Evolutionary conservation across 2,113 vertebrate species (phyloP), one percentile per base, ranked within the genome.

Genomic region (Illadopsis cleaveri): DNA sequence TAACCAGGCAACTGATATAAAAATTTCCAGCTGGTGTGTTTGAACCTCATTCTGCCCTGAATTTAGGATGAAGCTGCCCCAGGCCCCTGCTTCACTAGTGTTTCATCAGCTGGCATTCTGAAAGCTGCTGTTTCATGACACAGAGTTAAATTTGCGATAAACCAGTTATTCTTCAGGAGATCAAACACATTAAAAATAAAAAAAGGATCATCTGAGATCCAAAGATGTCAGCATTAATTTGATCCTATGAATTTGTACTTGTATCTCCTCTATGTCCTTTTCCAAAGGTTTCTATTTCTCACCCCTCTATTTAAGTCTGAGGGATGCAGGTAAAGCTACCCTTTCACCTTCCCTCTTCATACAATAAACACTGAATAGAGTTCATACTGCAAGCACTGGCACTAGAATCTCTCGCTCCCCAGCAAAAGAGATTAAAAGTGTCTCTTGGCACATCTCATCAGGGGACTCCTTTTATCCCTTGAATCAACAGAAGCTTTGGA

Each of bases 401-500:
- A 84, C 72, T 21, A 93, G 73, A 77, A 75, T 71, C 50, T 86
- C 69, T 93, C 2, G 0, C 48, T 91, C 31, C 35, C 27, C 47
- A 72, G 81, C 27, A 94, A 65, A 78, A 91, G 54, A 94, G 91
- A 94, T 96, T 93, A 93, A 94, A 95, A 94, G 73, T 79, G 47
- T 89, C 80, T 95, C 89, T 80, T 94, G 79, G 92, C 82, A 89
- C 71, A 93, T 81, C 79, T 47, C 79, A 90, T 72, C 70, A 11
- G 66, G 75, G 79, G 35, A 90, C 77, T 91, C 86, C 91, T 96
- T 96, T 97, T 61, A 92, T 92, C 66, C 24, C 62, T 50, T 68
- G 64, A 84, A 93, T 95, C 82, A 94, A 90, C 88, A 97, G 88
- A 80, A 95, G 79, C 60, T 90, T 90, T 93, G 90, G 73, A 94